Conservation (phyloP, 2,888 invertebrate species). For the Aleiodes alternator region DNA sequence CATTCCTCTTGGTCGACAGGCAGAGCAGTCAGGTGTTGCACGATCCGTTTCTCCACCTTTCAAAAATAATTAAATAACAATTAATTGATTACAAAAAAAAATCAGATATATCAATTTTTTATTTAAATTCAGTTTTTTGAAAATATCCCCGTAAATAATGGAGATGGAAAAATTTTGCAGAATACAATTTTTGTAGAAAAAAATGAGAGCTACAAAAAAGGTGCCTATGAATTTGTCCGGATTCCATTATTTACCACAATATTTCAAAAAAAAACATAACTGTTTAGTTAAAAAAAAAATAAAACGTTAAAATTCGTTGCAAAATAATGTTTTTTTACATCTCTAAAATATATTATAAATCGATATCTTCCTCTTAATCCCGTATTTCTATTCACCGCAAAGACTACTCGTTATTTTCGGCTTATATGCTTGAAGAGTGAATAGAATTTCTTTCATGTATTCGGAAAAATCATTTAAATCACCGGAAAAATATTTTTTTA, state of each 20-base stretch:
- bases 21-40: slow-evolving; percentile 66
- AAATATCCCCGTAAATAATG: too few relatives aligned
- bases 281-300: too few relatives aligned
- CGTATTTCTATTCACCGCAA: slow-evolving; percentile 58
- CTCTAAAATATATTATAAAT: background rate
- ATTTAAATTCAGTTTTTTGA: too few relatives aligned
- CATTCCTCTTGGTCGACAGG: slow-evolving; percentile 69
- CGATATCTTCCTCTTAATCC: slow-evolving; percentile 49
- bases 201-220: too few relatives aligned
- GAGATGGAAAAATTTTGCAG: too few relatives aligned
- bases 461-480: background rate
- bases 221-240: too few relatives aligned
- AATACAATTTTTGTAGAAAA: too few relatives aligned
- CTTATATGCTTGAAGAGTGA: slow-evolving; percentile 60
- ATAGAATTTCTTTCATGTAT: background rate
- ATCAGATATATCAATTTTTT: background rate
- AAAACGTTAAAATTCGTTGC: too few relatives aligned
- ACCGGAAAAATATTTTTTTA: background rate
- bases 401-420: slow-evolving; percentile 66
- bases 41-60: slow-evolving; percentile 61
- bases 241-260: too few relatives aligned
- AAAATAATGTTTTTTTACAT: background rate
- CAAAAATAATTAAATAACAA: slow-evolving; percentile 17
- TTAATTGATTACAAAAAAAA: slow-evolving; percentile 3
- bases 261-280: too few relatives aligned